These are phyloP conservation scores for Magallana angulata DNA, from an alignment of 1,140 invertebrate species.

Conservation along the genomic window DNA sequence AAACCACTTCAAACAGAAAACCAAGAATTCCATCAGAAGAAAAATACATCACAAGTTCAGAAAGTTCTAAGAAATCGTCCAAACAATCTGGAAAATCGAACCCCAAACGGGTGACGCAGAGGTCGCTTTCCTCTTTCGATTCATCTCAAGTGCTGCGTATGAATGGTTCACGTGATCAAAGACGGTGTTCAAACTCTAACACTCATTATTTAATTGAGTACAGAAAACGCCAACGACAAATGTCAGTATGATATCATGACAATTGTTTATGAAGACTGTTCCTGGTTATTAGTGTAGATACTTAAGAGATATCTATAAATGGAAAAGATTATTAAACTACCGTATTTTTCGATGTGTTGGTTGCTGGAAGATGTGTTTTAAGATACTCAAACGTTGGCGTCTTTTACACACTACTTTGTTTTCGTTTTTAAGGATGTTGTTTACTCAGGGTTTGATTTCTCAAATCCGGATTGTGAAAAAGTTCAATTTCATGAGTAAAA, in stretches of 20 bases:
- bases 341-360: too few relatives aligned
- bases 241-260: background rate
- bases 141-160: background rate
- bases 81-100: background rate
- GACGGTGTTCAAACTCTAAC: background rate
- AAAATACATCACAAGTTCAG: background rate
- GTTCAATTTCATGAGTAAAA: too few relatives aligned
- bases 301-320: too few relatives aligned
- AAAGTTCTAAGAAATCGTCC: background rate
- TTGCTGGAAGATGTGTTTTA: too few relatives aligned
- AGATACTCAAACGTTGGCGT: too few relatives aligned
- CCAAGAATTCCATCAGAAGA: background rate
- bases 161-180: background rate
- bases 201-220: conserved; percentile 6
- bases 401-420: too few relatives aligned
- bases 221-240: conserved; percentile 7
- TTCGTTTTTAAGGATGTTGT: too few relatives aligned
- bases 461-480: too few relatives aligned
- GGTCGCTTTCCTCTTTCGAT: background rate
- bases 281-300: too few relatives aligned
- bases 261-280: too few relatives aligned
- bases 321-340: too few relatives aligned
- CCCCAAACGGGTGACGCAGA: background rate
- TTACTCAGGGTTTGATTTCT: too few relatives aligned
- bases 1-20: background rate